Conservation (phyloP, 2,888 invertebrate genomes). For the Gerris lacustris region DNA sequence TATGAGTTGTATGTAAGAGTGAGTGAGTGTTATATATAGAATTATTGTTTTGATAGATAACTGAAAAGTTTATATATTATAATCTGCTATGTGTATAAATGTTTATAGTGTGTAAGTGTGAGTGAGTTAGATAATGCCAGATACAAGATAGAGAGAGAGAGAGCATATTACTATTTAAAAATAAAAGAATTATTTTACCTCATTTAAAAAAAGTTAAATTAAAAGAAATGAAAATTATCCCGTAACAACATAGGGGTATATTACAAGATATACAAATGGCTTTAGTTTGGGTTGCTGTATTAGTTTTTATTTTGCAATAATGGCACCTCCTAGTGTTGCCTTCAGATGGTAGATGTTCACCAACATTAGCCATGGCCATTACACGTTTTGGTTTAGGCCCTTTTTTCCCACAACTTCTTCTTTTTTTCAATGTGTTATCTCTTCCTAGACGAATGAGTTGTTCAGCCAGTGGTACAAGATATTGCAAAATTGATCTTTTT, state of each 20-base stretch:
- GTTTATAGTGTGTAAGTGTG: no score
- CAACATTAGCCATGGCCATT: constrained; percentile 18
- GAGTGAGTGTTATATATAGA: no score
- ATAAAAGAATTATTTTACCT: no score
- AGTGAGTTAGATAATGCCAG: no score
- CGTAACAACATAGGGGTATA: constrained; percentile 16
- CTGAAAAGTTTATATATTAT: no score
- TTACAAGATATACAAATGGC: constrained; percentile 16
- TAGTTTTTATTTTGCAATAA: constrained; percentile 10
- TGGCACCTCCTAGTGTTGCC: constrained; percentile 20
- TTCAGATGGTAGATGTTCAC: constrained; percentile 22
- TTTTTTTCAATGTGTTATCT: constrained; percentile 13
- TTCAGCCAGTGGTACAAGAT: constrained; percentile 22
- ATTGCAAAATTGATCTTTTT: constrained; percentile 19
- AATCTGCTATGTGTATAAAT: no score
- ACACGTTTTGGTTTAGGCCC: constrained; percentile 18
- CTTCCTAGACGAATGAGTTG: constrained; percentile 17
- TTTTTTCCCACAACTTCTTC: constrained; percentile 11
- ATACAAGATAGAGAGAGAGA: no score
- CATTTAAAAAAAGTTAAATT: no score
- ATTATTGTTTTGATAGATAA: no score
- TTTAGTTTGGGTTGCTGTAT: constrained; percentile 16
- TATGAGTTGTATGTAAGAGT: no score
- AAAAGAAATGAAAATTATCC: no score
- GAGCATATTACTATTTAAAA: no score